These are phyloP conservation scores for Standfussiana lucernea DNA, from an alignment of 2,888 invertebrate species.

Conservation along the genomic window DNA sequence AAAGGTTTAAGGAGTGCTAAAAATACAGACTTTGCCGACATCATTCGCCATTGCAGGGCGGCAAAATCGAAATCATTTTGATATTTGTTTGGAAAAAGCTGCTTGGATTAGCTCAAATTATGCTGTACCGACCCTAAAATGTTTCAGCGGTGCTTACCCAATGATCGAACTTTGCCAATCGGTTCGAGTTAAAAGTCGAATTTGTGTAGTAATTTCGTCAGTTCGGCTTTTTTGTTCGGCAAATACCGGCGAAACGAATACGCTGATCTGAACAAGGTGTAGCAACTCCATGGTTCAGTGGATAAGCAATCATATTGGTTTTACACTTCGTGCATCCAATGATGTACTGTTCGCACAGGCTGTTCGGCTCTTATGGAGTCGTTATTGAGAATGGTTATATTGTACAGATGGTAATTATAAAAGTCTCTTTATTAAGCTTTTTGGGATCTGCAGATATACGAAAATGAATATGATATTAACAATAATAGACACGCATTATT, in stretches of 20 bases:
- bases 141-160: not conserved
- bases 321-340: slow-evolving; percentile 16
- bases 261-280: not conserved
- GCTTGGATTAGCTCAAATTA: not conserved
- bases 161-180: not conserved
- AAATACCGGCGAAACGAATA: not conserved
- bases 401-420: not conserved
- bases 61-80: not conserved
- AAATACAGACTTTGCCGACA: not conserved
- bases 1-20: not conserved
- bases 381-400: slow-evolving; percentile 6
- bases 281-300: slow-evolving; percentile 8
- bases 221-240: not conserved
- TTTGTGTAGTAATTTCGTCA: not conserved
- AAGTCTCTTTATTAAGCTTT: not conserved
- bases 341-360: slow-evolving; percentile 17
- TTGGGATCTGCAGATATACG: not conserved
- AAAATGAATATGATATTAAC: not conserved
- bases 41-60: not conserved
- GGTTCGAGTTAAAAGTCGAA: not conserved
- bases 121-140: not conserved
- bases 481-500: too few relatives aligned
- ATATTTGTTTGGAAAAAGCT: not conserved
- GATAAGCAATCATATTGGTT: slow-evolving; percentile 25
- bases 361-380: slow-evolving; percentile 19